Conservation (phyloP, 2,113 vertebrate species). For the Regulus satrapa region DNA sequence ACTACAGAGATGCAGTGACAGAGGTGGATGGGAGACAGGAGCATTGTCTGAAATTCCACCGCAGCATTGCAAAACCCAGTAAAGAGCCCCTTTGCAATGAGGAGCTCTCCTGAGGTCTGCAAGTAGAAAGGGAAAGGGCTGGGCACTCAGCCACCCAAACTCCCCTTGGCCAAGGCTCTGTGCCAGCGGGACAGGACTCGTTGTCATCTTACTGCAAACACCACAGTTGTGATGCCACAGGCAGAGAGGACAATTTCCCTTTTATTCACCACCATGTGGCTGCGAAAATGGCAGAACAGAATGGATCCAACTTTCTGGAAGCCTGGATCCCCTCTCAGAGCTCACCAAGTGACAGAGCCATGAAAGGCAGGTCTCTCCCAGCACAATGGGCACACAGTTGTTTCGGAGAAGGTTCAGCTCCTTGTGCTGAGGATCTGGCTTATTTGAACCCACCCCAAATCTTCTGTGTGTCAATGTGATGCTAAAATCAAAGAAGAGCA, state of each 20-base stretch:
- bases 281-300: not conserved
- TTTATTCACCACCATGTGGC: not conserved
- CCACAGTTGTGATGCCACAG: not conserved
- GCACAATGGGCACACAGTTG: not conserved
- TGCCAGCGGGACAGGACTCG: not conserved
- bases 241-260: not conserved
- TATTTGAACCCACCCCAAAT: not conserved
- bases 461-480: not conserved
- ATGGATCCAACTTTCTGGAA: not conserved
- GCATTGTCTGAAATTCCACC: not conserved
- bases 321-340: not conserved
- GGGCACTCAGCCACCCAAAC: not conserved
- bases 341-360: not conserved
- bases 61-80: not conserved
- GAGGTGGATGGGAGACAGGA: not conserved
- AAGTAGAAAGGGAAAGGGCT: not conserved
- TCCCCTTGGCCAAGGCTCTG: not conserved
- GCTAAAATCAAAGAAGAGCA: not conserved
- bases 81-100: not conserved
- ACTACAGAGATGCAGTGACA: accelerated
- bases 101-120: not conserved
- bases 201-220: not conserved
- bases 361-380: not conserved
- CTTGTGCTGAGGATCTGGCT: not conserved
- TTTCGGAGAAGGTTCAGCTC: not conserved